These are phyloP conservation scores for Catharus ustulatus DNA, from an alignment of 2,797 vertebrate genomes.

Conservation along the genomic window DNA sequence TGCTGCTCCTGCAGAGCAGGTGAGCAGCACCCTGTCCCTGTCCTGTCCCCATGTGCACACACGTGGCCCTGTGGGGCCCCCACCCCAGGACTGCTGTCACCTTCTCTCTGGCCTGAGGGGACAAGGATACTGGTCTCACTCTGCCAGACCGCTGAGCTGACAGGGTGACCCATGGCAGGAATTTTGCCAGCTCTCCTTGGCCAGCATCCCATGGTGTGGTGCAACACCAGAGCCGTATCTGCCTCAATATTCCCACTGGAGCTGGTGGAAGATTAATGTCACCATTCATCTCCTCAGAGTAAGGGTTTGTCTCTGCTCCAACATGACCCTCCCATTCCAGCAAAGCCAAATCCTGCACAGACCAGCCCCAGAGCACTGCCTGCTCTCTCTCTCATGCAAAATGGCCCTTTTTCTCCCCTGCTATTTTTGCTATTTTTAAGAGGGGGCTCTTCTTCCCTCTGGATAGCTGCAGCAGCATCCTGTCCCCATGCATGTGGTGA, in stretches of 20 bases:
- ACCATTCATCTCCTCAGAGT: neutral
- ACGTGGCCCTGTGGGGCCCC: accelerated
- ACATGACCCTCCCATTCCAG: accelerated
- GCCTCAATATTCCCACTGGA: neutral
- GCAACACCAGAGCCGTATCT: neutral
- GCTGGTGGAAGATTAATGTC: neutral
- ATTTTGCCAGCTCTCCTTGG: neutral
- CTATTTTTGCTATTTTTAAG: neutral
- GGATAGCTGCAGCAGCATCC: neutral
- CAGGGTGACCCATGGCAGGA: neutral
- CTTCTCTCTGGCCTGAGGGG: neutral
- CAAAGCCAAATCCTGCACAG: neutral
- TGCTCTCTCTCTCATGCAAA: neutral
- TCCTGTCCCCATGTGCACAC: neutral
- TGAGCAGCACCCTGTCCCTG: neutral
- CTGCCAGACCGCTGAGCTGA: neutral
- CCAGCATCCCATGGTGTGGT: neutral
- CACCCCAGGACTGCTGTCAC: accelerated
- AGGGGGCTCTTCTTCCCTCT: neutral
- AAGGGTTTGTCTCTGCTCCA: neutral
- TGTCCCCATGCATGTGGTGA: too few relatives aligned
- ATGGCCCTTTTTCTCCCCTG: neutral
- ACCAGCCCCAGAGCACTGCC: too few relatives aligned
- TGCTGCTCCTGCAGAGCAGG: neutral
- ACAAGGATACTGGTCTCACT: neutral